These are phyloP conservation scores for Drosophila miranda DNA, from an alignment of 1,140 invertebrate genomes.

Conservation along the genomic window DNA sequence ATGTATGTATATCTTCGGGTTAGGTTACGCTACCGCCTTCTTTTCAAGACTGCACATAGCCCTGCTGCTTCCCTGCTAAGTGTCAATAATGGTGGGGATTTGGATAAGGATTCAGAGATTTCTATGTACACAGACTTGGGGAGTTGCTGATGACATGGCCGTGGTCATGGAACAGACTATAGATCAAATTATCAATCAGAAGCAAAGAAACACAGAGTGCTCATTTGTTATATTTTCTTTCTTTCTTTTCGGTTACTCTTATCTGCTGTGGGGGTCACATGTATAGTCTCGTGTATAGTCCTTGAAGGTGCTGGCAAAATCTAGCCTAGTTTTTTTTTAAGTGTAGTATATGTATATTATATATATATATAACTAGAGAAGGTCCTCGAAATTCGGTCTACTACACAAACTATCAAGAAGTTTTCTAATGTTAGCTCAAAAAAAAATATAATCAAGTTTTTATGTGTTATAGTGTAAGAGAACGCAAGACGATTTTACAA, in stretches of 20 bases:
- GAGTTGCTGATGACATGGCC: neutral
- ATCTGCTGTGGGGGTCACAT: conserved; percentile 6
- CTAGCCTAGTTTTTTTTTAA: conserved; percentile 27
- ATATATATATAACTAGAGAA: conserved; percentile 62
- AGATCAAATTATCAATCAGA: too few relatives aligned
- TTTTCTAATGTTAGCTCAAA: conserved; percentile 57
- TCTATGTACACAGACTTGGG: conserved; percentile 33
- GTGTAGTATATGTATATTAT: conserved; percentile 23
- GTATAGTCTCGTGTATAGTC: neutral
- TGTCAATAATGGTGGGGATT: too few relatives aligned
- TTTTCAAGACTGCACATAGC: too few relatives aligned
- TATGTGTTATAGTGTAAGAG: conserved; percentile 34
- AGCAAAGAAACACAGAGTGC: too few relatives aligned
- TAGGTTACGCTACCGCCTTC: too few relatives aligned
- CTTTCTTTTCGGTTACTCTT: neutral
- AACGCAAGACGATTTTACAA: conserved; percentile 45
- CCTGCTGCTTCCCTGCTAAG: too few relatives aligned
- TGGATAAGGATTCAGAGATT: conserved; percentile 9
- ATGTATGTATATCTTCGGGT: too few relatives aligned
- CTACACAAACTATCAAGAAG: conserved; percentile 69
- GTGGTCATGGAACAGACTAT: neutral
- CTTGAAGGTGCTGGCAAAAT: conserved; percentile 29
- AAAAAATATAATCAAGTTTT: conserved; percentile 46
- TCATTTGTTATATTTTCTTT: conserved; percentile 9
- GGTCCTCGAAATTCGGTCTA: conserved; percentile 10